These are phyloP conservation scores for Trypoxylon attenuatum DNA, from an alignment of 2,888 invertebrate species.

Conservation along the genomic window DNA sequence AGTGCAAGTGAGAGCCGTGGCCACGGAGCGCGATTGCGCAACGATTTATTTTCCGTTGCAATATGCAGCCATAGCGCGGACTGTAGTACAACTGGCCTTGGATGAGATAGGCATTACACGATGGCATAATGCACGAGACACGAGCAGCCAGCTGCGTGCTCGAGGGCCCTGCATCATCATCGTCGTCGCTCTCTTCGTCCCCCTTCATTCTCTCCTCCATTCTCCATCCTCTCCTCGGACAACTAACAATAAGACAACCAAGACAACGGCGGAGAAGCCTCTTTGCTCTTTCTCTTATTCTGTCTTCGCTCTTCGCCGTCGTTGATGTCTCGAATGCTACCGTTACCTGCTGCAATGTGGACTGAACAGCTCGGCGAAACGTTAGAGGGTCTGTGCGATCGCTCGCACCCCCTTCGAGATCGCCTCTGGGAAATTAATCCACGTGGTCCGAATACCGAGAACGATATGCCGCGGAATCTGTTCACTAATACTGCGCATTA, in stretches of 20 bases:
- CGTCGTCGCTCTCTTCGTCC: constrained; percentile 46
- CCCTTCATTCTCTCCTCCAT: constrained; percentile 23
- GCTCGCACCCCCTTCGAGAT: constrained; percentile 4
- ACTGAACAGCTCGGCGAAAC: constrained; percentile 26
- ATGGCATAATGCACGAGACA: constrained; percentile 69
- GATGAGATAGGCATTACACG: constrained; percentile 69
- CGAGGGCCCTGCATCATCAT: constrained; percentile 59
- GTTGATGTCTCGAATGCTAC: constrained; percentile 41
- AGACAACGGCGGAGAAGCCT: too few species aligned
- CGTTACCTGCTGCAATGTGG: constrained; percentile 42
- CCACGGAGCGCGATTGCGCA: constrained; percentile 63
- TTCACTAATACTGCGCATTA: too few species aligned
- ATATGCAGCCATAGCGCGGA: constrained; percentile 53
- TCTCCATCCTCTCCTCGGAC: constrained; percentile 22
- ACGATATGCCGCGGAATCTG: not conserved
- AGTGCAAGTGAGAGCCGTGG: constrained; percentile 37
- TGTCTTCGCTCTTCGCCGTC: constrained; percentile 1
- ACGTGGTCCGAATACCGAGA: constrained; percentile 2
- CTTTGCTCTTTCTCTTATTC: constrained; percentile 13
- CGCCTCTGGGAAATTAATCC: constrained; percentile 28
- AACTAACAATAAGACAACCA: too few species aligned
- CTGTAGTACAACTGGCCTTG: constrained; percentile 73
- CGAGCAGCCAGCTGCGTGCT: constrained; percentile 55
- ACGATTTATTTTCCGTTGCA: constrained; percentile 71
- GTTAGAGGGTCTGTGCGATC: constrained; percentile 7